Base-by-base conservation (phyloP, 2,797 vertebrate species). In the Enteromius paludinosus region DNA sequence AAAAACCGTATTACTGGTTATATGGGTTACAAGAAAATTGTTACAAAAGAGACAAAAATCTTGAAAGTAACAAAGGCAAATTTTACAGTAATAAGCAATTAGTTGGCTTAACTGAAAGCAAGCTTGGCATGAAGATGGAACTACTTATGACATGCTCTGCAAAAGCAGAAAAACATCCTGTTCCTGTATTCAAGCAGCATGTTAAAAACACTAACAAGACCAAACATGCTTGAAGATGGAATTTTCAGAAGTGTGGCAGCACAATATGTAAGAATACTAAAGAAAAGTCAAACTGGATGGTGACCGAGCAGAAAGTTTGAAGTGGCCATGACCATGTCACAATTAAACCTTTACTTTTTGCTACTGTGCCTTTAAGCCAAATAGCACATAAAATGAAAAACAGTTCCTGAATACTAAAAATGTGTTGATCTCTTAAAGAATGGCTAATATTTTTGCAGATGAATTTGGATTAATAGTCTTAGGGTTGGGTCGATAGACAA, bases 1-100 rank as follows among this genome's bases (percentile, higher is more conserved):
- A 2, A 20, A 9, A 73, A 72, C 7, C 17, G 45, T 30, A 17
- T 59, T 17, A 15, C 12, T 7, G 20, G 71, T 56, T 56, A 23
- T 23, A 74, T 38, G 12, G 7, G 35, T 65, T 74, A 23, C 49
- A 73, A 65, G 52, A 20, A 54, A 71, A 49, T 71, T 20, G 69
- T 3, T 10, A 30, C 14, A 71, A 4, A 49, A 1, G 28, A 72
- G 69, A 17, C 45, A 54, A 54, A 12, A n/a, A 9, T n/a, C 30
- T 52, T 38, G 1, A 23, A 56, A 35, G 30, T 23, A 54, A 73
- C 6, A 17, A 56, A 23, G 71, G 12, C 1, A 14, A 23, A 4
- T n/a, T 54, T 35, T 1, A 9, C 5, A 59, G 23, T 61, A 45
- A 69, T 14, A 3, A 23, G 7, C 20, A 68, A 43, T 2, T 41